Evolutionary conservation across 2,888 invertebrate genomes (phyloP).

Genomic region (Panopea generosa): DNA sequence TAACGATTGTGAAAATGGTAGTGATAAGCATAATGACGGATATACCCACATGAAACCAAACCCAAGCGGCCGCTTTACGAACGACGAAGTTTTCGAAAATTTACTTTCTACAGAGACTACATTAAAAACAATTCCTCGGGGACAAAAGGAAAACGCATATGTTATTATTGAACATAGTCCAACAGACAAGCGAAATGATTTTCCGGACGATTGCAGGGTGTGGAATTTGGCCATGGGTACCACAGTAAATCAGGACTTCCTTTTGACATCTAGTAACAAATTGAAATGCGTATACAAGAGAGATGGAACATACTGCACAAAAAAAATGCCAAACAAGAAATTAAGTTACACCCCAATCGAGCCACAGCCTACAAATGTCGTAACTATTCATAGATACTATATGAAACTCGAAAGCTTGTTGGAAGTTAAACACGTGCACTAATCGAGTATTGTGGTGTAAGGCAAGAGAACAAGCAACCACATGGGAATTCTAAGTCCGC

Average conservation of each 20-base stretch:
- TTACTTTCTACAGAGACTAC: background rate
- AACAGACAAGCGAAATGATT: background rate
- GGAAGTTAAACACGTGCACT: background rate
- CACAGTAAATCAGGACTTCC: conserved; percentile 10
- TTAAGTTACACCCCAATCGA: background rate
- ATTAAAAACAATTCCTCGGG: background rate
- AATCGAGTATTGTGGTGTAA: background rate
- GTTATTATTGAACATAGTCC: background rate
- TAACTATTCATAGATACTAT: conserved; percentile 17
- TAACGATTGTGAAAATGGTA: too few relatives aligned
- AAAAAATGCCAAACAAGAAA: conserved; percentile 7
- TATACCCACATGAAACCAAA: too few relatives aligned
- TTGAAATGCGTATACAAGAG: background rate
- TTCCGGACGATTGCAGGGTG: conserved; percentile 12
- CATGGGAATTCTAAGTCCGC: conserved; percentile 4
- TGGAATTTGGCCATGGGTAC: conserved; percentile 14
- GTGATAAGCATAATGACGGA: too few relatives aligned
- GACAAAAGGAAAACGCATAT: background rate
- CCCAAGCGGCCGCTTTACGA: background rate
- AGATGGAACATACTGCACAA: background rate
- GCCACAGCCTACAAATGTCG: conserved; percentile 12
- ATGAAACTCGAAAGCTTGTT: conserved; percentile 3
- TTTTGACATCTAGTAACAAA: background rate
- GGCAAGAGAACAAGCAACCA: background rate
- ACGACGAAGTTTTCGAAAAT: background rate